Evolutionary conservation across 2,113 vertebrate genomes (phyloP).

Genomic region (Tetrao urogallus): DNA sequence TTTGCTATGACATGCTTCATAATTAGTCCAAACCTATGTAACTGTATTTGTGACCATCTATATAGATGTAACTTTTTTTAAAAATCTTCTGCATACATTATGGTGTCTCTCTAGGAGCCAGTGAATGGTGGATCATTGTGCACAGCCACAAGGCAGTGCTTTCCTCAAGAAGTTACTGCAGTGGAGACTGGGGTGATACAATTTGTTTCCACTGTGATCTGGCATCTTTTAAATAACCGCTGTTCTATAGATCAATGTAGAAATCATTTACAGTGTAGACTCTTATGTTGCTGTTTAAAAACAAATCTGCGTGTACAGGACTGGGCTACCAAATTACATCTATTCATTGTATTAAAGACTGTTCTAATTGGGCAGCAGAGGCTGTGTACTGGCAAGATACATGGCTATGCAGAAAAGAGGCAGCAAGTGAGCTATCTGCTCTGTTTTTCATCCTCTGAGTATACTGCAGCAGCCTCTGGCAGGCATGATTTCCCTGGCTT

Average conservation of each 20-base stretch:
- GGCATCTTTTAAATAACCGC: neutral
- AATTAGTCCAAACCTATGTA: neutral
- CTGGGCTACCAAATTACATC: neutral
- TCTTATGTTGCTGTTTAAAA: neutral
- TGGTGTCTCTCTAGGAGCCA: neutral
- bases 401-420: neutral
- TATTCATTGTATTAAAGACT: neutral
- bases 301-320: neutral
- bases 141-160: neutral
- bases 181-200: neutral
- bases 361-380: neutral
- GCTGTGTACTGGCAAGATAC: neutral
- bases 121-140: neutral
- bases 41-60: neutral
- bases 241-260: neutral
- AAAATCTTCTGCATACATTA: neutral
- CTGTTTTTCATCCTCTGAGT: neutral
- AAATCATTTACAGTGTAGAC: neutral
- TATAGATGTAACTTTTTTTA: neutral
- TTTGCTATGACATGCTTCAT: neutral
- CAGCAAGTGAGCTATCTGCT: neutral
- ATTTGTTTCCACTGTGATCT: neutral
- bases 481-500: neutral
- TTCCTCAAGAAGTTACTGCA: neutral
- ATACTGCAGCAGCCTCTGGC: neutral